Evolutionary conservation across 2,888 invertebrate species (phyloP).

Genomic region (Nomada ruficornis): DNA sequence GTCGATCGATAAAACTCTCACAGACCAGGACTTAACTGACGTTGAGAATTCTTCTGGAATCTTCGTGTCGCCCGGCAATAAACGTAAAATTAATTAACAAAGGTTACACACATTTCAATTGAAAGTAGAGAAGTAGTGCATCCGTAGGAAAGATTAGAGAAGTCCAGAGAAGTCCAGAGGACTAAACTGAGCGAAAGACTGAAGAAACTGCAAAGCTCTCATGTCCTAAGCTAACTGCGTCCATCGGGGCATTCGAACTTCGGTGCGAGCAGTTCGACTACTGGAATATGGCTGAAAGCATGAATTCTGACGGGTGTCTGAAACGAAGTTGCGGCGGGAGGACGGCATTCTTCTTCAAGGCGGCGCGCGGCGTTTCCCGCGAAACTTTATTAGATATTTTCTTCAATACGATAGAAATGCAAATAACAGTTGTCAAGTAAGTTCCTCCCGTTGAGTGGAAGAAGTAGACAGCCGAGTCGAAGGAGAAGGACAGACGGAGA

Average conservation of each 20-base stretch:
- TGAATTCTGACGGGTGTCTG: slow-evolving; percentile 58
- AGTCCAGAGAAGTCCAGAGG: too few species aligned
- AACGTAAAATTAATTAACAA: too few species aligned
- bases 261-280: slow-evolving; percentile 40
- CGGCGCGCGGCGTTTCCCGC: slow-evolving; percentile 61
- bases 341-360: slow-evolving; percentile 59
- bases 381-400: slow-evolving; percentile 81
- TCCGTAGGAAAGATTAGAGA: too few species aligned
- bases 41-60: too few species aligned
- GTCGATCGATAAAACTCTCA: too few species aligned
- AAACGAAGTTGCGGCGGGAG: slow-evolving; percentile 18
- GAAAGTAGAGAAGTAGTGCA: too few species aligned
- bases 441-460: slow-evolving; percentile 69
- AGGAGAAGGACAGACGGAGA: slow-evolving; percentile 52
- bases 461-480: slow-evolving; percentile 32
- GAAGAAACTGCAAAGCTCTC: slow-evolving; percentile 8
- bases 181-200: neutral
- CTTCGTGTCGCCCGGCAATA: too few species aligned
- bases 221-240: slow-evolving; percentile 24
- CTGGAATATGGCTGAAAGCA: slow-evolving; percentile 57
- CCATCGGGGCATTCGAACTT: slow-evolving; percentile 66
- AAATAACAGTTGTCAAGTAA: slow-evolving; percentile 81
- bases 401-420: slow-evolving; percentile 81
- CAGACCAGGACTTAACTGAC: too few species aligned
- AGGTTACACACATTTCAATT: too few species aligned